Evolutionary conservation across 2,797 vertebrate species (phyloP).

Genomic region (Chiroxiphia lanceolata): DNA sequence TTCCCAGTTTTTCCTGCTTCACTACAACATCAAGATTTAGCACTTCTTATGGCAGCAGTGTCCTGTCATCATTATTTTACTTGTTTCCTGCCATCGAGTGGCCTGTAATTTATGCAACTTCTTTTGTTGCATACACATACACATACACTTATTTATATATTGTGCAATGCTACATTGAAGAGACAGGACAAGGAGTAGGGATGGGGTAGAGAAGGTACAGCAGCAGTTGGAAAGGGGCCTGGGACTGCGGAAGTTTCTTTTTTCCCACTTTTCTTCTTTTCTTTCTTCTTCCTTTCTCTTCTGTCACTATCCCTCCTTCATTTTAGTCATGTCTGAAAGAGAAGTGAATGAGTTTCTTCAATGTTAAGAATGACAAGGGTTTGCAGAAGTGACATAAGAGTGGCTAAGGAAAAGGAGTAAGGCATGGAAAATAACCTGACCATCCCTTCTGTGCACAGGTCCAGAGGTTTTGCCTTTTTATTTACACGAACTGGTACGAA

Average conservation of each 20-base stretch:
- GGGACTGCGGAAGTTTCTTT: neutral
- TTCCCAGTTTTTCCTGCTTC: neutral
- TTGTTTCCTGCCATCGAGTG: neutral
- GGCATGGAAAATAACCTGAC: neutral
- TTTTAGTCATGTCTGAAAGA: neutral
- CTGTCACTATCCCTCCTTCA: neutral
- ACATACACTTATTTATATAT: neutral
- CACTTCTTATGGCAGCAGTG: neutral
- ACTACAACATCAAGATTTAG: neutral
- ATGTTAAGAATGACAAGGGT: neutral
- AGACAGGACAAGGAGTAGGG: neutral
- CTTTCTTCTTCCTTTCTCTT: neutral
- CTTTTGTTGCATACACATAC: neutral
- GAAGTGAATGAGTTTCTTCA: neutral
- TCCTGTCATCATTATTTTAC: neutral
- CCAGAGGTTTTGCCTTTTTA: neutral
- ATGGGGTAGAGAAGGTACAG: neutral
- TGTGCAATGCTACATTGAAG: neutral
- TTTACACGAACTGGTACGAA: neutral
- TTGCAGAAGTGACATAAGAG: neutral
- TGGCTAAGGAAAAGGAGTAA: neutral
- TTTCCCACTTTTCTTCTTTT: neutral
- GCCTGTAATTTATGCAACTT: neutral
- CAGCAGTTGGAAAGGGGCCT: neutral
- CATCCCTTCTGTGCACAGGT: neutral